Conservation (phyloP, 1,140 invertebrate genomes). For the Platorchestia sp. region DNA sequence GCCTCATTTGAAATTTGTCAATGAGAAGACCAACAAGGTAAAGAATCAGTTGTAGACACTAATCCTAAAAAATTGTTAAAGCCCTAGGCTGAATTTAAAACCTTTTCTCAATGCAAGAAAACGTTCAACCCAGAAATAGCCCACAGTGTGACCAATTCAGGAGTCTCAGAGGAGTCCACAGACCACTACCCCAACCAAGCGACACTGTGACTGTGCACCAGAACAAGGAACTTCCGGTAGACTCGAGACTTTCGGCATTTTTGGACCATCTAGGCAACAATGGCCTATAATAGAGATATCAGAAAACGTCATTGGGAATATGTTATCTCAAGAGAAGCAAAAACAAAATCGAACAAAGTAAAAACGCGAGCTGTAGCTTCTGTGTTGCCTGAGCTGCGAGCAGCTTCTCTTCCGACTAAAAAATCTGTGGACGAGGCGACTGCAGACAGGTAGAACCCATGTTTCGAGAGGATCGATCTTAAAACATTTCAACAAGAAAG, state of each 20-base stretch:
- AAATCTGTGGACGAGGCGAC: neutral
- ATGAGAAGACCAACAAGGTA: neutral
- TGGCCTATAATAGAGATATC: neutral
- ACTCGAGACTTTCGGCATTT: neutral
- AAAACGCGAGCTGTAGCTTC: neutral
- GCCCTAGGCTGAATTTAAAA: neutral
- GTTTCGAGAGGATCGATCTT: neutral
- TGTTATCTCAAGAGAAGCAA: neutral
- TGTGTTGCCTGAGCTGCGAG: neutral
- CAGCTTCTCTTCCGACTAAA: neutral
- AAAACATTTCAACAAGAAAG: neutral
- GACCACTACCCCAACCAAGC: neutral
- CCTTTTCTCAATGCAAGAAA: neutral
- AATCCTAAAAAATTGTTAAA: neutral
- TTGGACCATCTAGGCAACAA: conserved; percentile 9
- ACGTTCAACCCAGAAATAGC: neutral
- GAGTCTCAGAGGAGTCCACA: neutral
- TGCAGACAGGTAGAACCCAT: neutral
- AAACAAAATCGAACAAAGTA: neutral
- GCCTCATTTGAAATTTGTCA: neutral
- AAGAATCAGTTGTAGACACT: neutral
- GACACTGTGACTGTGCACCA: neutral
- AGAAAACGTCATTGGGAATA: neutral
- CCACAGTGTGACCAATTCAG: neutral
- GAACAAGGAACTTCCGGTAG: neutral